Evolutionary conservation across 2,888 invertebrate species (phyloP).

Genomic region (Ganaspis brasiliensis): DNA sequence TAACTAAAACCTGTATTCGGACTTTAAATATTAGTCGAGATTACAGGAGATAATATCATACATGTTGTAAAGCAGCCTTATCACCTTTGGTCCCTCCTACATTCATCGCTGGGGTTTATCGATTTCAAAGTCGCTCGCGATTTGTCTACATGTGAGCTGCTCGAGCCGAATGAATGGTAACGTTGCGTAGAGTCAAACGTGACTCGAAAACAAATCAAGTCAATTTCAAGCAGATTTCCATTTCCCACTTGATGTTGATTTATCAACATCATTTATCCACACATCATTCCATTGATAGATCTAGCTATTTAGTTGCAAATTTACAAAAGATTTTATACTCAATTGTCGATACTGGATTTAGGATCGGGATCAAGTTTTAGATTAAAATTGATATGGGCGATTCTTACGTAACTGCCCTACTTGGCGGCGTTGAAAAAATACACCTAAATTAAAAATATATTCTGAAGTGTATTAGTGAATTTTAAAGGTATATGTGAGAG

Average conservation of each 20-base stretch:
- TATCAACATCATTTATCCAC: no score
- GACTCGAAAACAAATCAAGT: conserved; percentile 49
- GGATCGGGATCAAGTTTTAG: no score
- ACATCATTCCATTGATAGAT: no score
- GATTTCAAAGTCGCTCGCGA: conserved; percentile 53
- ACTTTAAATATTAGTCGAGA: conserved; percentile 57
- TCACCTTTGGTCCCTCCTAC: conserved; percentile 58
- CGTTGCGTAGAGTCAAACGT: conserved; percentile 57
- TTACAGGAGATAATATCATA: conserved; percentile 70
- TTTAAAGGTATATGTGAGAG: no score
- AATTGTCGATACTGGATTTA: no score
- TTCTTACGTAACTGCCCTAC: no score
- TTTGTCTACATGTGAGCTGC: conserved; percentile 49
- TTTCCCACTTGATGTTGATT: conserved; percentile 30
- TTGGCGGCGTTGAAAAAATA: no score
- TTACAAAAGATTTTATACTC: no score
- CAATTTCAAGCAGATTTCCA: conserved; percentile 14
- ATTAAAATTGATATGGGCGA: no score
- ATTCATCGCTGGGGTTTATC: conserved; percentile 61
- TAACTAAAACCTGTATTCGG: conserved; percentile 59
- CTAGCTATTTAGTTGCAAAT: conserved; percentile 8
- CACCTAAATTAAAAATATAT: no score
- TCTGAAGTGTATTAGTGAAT: no score
- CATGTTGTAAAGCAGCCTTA: conserved; percentile 68
- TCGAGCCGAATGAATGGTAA: conserved; percentile 56